phyloP scores from a whole-genome alignment of 2,113 vertebrate genomes.

The Cyrtonyx montezumae region DNA sequence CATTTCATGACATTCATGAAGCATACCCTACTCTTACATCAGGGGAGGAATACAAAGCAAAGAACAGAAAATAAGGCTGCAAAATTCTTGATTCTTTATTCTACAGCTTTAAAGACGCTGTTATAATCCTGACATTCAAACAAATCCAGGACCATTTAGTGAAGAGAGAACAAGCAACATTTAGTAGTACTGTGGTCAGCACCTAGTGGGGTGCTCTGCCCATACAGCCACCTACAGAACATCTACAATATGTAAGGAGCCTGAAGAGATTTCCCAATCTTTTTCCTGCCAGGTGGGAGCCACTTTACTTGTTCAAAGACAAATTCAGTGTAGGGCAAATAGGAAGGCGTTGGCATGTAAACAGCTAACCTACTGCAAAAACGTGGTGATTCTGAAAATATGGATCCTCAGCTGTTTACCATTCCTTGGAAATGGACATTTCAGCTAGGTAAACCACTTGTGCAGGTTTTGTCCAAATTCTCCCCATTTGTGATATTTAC shows the following conservation, averaged over 20 bases:
- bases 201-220: background rate
- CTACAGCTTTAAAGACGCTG: background rate
- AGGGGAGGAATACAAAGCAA: background rate
- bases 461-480: background rate
- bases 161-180: background rate
- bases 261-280: background rate
- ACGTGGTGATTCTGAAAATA: background rate
- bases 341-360: background rate
- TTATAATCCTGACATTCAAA: background rate
- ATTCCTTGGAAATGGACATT: background rate
- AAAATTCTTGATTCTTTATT: background rate
- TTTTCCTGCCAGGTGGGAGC: background rate
- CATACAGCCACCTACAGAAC: background rate
- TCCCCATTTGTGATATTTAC: accelerated
- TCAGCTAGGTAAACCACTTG: background rate
- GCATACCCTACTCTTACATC: background rate
- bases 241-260: accelerated
- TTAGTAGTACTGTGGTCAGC: background rate
- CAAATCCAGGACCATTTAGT: background rate
- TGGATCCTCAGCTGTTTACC: background rate
- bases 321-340: background rate
- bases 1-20: background rate
- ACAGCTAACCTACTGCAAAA: background rate
- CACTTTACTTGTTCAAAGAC: accelerated
- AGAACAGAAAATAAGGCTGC: background rate